Evolutionary conservation across 2,888 invertebrate species (phyloP), one percentile per base, ranked within the genome.

Genomic region (Tineola bisselliella): DNA sequence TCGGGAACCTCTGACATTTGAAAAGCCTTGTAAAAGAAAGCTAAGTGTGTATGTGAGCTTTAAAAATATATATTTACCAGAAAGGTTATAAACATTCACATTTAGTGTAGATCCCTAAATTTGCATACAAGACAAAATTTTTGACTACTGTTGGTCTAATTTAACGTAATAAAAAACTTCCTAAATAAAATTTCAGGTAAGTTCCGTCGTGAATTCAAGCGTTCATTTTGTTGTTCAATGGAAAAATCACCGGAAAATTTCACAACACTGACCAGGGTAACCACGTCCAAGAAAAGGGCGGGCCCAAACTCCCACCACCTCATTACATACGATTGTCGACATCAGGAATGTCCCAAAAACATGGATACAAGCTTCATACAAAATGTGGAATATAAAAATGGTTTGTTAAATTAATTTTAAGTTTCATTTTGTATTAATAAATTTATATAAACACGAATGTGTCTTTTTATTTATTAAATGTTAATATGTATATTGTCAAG

Each of bases 141-240:
- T n/a, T n/a, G n/a, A n/a, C n/a, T n/a, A n/a, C n/a, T n/a, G n/a
- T n/a, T n/a, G n/a, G n/a, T n/a, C n/a, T n/a, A n/a, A n/a, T n/a
- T n/a, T n/a, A n/a, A n/a, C n/a, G n/a, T n/a, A n/a, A n/a, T n/a
- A n/a, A n/a, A n/a, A n/a, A n/a, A n/a, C n/a, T n/a, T n/a, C n/a
- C n/a, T n/a, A 66, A 38, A 38, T 38, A 38, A 6, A 17, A 48
- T 84, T 82, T 5, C 88, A 92, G 92, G 91, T 59, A 92, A 92
- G 82, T 92, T 92, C 71, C 90, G 91, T 0, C 88, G 90, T 15
- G 92, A 92, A 70, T 92, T 92, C 69, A 89, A 88, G 11, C 88
- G 90, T 17, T 89, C 91, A 0, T 87, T 88, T 73, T 80, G 80
- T 66, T 82, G 82, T 61, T 65, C 73, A 0, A 61, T 68, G 0